Conservation (phyloP, 1,140 invertebrate species). For the Cylas formicarius region DNA sequence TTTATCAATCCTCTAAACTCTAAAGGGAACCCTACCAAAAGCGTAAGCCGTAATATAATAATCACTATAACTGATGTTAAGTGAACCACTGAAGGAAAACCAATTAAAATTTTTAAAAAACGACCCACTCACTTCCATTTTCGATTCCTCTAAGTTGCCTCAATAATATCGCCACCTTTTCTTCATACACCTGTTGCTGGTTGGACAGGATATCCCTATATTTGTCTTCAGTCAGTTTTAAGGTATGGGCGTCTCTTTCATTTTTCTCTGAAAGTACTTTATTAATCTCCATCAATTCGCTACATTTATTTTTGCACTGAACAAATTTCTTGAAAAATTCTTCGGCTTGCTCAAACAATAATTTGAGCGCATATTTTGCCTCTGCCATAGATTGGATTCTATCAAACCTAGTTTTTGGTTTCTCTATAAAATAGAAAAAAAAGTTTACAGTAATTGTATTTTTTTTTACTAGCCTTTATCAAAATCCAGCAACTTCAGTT, state of each 20-base stretch:
- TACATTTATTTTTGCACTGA: conserved; percentile 42
- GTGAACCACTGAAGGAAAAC: too few species aligned
- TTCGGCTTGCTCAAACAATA: conserved; percentile 50
- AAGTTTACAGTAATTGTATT: neutral
- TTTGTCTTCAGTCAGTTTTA: conserved; percentile 43
- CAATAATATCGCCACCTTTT: conserved; percentile 42
- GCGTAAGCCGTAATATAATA: too few species aligned
- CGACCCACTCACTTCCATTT: conserved; percentile 20
- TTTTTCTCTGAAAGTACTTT: conserved; percentile 40
- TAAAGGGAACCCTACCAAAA: too few species aligned
- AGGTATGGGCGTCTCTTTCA: conserved; percentile 38
- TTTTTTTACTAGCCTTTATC: conserved; percentile 56
- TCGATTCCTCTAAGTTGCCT: conserved; percentile 29
- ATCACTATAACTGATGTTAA: too few species aligned
- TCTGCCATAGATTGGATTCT: conserved; percentile 58
- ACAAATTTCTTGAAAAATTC: conserved; percentile 46
- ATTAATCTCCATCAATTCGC: conserved; percentile 47
- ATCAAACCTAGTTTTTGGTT: conserved; percentile 53
- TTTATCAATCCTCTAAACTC: too few species aligned
- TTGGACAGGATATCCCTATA: conserved; percentile 19
- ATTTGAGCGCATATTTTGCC: conserved; percentile 54
- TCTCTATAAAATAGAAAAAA: conserved; percentile 40
- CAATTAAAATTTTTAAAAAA: neutral
- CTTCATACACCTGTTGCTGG: conserved; percentile 44
- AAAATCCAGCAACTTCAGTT: conserved; percentile 72